Base-by-base conservation (phyloP, 2,797 vertebrate species). In the Sciurus vulgaris region DNA sequence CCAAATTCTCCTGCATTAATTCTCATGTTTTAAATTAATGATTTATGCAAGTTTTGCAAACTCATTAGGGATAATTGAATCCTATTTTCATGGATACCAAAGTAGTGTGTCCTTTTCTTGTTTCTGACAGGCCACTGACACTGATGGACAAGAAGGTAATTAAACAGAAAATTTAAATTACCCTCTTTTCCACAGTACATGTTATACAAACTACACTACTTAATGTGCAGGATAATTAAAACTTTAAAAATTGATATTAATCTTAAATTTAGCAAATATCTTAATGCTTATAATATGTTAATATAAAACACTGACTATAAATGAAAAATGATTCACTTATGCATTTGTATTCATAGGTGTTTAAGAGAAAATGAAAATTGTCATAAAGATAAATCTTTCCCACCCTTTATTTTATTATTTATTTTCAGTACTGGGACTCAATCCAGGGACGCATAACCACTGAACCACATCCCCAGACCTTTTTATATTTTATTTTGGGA, bases 11-110 rank as follows among this genome's bases (percentile, higher is more conserved):
- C 24, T 26, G 24, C 24, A 61, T 61, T 61, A 61, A 85, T 83
- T 49, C 78, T 97, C 59, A 56, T 67, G 87, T 77, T 93, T 95
- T 69, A 97, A 35, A n/a, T 96, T 82, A 95, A 51, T 93, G 20
- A 51, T 5, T 95, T 85, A 77, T 17, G 49, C 63, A 86, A 97
- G 44, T 61, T 70, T 90, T 33, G 22, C 38, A 97, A 93, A 95
- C 47, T 26, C 83, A 14, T 20, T 30, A 15, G 30, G 41, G 44
- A 51, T 92, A 85, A 87, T 69, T 94, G 61, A 96, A 92, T 76
- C 11, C 22, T 95, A 26, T 96, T 96, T 96, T 63, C 30, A 84
- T 59, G 22, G 41, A 70, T 59, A 70, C 63, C 24, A 84, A 97
- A 96, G 24, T 35, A 84, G 28, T 38, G 2, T 87, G 33, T 56